Evolutionary conservation across 92 coral and sea anemone species (phyloP).

Genomic region (Siderastrea siderea): DNA sequence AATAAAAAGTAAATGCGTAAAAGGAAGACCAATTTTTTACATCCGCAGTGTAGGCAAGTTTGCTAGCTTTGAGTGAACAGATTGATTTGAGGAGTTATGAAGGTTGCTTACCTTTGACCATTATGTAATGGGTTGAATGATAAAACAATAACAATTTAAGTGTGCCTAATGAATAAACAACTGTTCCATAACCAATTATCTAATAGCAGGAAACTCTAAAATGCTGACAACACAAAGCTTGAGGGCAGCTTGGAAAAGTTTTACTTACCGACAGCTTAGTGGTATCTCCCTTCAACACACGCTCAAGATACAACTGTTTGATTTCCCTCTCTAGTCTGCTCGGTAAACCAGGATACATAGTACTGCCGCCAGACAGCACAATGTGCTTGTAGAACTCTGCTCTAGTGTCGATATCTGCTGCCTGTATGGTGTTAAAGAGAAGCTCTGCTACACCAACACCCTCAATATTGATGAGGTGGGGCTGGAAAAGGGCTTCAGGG

Average conservation of each 20-base stretch:
- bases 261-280: conserved; percentile 90
- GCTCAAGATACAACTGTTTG: conserved; percentile 93
- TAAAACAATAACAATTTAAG: too few relatives aligned
- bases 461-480: conserved; percentile 95
- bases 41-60: too few relatives aligned
- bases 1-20: too few relatives aligned
- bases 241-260: background rate
- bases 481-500: conserved; percentile 98
- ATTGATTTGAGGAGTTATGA: too few relatives aligned
- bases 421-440: conserved; percentile 95
- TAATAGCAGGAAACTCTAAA: background rate
- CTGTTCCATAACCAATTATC: too few relatives aligned
- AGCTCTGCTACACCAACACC: conserved; percentile 99
- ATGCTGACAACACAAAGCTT: too few relatives aligned
- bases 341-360: conserved; percentile 99
- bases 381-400: conserved; percentile 97
- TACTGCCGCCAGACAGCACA: conserved; percentile 95
- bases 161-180: too few relatives aligned
- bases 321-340: conserved; percentile 96
- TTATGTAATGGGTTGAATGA: too few relatives aligned
- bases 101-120: too few relatives aligned
- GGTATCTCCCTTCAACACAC: conserved; percentile 96
- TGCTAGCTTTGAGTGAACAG: too few relatives aligned
- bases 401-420: conserved; percentile 97
- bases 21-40: too few relatives aligned